Conservation (phyloP, 1,140 invertebrate species). For the Battus philenor region DNA sequence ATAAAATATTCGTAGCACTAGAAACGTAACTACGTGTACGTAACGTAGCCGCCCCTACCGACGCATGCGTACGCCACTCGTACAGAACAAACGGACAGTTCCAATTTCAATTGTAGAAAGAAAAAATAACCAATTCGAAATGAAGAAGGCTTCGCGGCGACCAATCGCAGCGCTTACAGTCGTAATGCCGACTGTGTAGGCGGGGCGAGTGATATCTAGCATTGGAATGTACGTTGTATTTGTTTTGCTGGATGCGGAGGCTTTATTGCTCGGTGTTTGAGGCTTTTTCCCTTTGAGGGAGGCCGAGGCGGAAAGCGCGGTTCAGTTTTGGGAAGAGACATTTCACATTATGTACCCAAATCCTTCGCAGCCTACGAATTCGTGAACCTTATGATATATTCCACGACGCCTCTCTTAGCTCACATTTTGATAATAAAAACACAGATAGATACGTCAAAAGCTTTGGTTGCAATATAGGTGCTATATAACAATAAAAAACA, state of each 20-base stretch:
- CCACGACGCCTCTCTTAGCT: too few species aligned
- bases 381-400: conserved; percentile 26
- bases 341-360: conserved; percentile 61
- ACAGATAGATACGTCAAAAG: not conserved
- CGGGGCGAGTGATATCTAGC: conserved; percentile 74
- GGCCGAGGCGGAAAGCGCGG: conserved; percentile 53
- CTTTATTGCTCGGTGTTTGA: conserved; percentile 71
- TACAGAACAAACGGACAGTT: conserved; percentile 70
- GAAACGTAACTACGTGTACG: conserved; percentile 70
- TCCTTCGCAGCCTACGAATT: conserved; percentile 40
- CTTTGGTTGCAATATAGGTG: not conserved
- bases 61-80: conserved; percentile 61
- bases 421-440: not conserved
- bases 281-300: conserved; percentile 69
- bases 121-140: conserved; percentile 74
- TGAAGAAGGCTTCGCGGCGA: conserved; percentile 68
- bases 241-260: conserved; percentile 71
- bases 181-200: conserved; percentile 73
- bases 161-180: conserved; percentile 69
- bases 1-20: conserved; percentile 67
- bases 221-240: conserved; percentile 74
- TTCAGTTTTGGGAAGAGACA: conserved; percentile 54
- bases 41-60: conserved; percentile 57
- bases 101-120: conserved; percentile 75
- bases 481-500: conserved; percentile 5